Base-by-base conservation (phyloP, 2,797 vertebrate genomes). In the Sebastes flavidus region DNA sequence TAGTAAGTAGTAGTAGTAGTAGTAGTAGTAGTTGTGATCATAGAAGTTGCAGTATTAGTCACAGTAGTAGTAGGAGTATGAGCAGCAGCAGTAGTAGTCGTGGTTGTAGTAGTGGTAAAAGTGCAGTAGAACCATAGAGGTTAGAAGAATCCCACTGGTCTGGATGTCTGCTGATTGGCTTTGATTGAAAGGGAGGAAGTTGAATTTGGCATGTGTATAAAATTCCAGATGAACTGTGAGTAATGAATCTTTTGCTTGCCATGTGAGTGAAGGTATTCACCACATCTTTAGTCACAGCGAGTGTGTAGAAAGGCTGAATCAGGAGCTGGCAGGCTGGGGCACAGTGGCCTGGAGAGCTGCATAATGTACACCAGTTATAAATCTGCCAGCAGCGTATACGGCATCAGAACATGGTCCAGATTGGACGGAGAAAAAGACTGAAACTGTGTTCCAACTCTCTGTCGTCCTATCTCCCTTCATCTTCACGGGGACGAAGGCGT, bases 281-380 rank as follows among this genome's bases (percentile, higher is more conserved):
- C 77, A 63, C 83, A 65, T 83, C 74, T 61, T 29, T 66, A 90
- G 78, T 76, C 77, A 77, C 86, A 78, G 65, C 1, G 13, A 79
- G 73, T 38, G 42, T 65, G 29, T 49, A 86, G 75, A 93, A 90
- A 77, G 78, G 89, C 91, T 92, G 90, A 92, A 90, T 91, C 89
- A 92, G 92, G 91, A 90, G 75, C 87, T 93, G 92, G 90, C 89
- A 88, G 74, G 58, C 75, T 59, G 8, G 62, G 67, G 68, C 60
- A 78, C 78, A 83, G 85, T 76, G 68, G 69, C 75, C 80, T 10
- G 61, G 34, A 85, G 78, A 75, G 86, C 84, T 75, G 86, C 80
- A 87, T 66, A 83, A 85, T 73, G 85, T 81, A 81, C 89, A 87
- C 73, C 78, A 71, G 77, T 72, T 49, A 90, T 95, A 94, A 93